Conservation (phyloP, 2,888 invertebrate genomes). For the Pyrrhopygopsis socrates region DNA sequence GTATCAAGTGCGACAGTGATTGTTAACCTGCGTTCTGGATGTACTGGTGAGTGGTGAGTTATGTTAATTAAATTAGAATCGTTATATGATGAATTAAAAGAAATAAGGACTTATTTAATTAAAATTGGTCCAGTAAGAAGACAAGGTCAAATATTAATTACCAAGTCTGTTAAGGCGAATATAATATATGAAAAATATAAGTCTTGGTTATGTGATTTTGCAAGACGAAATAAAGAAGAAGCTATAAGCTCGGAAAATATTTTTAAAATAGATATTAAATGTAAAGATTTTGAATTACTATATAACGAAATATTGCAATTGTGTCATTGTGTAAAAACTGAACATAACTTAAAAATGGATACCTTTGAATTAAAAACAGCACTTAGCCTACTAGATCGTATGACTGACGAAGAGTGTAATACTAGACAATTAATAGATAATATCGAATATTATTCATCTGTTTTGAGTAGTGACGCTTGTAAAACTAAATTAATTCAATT, state of each 20-base stretch:
- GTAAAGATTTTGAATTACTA: constrained; percentile 2
- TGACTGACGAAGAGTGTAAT: not conserved
- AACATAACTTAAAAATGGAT: not conserved
- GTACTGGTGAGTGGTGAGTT: not conserved
- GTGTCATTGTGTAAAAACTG: not conserved
- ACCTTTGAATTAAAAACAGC: constrained; percentile 15
- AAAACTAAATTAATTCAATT: constrained; percentile 1
- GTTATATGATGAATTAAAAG: constrained; percentile 21
- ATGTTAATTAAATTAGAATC: constrained; percentile 10
- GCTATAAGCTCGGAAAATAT: not conserved
- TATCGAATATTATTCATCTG: not conserved
- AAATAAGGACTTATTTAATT: constrained; percentile 22
- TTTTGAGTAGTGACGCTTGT: not conserved
- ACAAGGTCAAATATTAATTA: constrained; percentile 2
- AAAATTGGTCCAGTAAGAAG: constrained; percentile 6
- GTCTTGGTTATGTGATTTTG: not conserved
- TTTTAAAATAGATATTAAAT: not conserved
- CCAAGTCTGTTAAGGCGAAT: not conserved
- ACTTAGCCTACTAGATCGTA: not conserved
- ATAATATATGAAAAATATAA: not conserved
- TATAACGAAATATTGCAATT: constrained; percentile 22
- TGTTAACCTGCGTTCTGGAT: not conserved
- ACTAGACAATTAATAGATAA: not conserved
- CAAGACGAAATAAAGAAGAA: not conserved
- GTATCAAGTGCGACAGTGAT: no score